phyloP scores from a whole-genome alignment of 2,113 vertebrate species.

The Perca flavescens region DNA sequence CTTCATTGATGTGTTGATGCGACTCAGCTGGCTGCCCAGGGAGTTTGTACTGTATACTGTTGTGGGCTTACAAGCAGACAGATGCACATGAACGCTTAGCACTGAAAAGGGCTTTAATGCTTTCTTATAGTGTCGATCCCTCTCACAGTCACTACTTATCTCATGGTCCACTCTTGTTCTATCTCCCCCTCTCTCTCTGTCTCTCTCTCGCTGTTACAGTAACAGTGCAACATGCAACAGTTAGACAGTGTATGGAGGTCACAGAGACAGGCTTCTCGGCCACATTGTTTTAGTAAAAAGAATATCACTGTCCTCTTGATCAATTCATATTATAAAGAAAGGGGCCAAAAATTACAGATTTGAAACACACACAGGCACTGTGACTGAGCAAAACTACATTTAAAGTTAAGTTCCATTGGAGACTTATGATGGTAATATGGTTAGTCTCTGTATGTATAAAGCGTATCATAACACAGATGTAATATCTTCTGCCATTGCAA shows the following conservation, averaged over 20 bases:
- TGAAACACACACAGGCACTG: background rate
- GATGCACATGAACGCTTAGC: constrained; percentile 57
- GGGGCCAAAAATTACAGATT: background rate
- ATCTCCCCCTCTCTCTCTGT: background rate
- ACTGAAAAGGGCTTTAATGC: constrained; percentile 65
- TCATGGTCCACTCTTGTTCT: background rate
- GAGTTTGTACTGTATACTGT: constrained; percentile 55
- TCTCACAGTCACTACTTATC: constrained; percentile 30
- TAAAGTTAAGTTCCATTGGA: background rate
- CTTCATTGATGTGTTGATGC: constrained; percentile 75
- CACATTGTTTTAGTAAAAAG: background rate
- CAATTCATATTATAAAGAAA: background rate
- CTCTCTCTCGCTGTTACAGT: constrained; percentile 19
- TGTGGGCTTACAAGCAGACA: constrained; percentile 56
- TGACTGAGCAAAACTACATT: background rate
- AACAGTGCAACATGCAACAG: constrained; percentile 17
- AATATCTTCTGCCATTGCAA: background rate
- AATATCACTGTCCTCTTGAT: background rate
- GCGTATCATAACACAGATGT: constrained; percentile 12
- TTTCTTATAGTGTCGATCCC: constrained; percentile 26
- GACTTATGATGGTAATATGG: background rate
- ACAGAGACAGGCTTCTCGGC: background rate
- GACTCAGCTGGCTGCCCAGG: constrained; percentile 68
- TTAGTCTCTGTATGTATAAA: background rate
- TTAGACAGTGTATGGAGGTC: background rate